Percentiles rank a stretch among this genome's conserved stretches.
phyloP scores from a whole-genome alignment of 2,888 invertebrate genomes.

The Atrina japonica region DNA sequence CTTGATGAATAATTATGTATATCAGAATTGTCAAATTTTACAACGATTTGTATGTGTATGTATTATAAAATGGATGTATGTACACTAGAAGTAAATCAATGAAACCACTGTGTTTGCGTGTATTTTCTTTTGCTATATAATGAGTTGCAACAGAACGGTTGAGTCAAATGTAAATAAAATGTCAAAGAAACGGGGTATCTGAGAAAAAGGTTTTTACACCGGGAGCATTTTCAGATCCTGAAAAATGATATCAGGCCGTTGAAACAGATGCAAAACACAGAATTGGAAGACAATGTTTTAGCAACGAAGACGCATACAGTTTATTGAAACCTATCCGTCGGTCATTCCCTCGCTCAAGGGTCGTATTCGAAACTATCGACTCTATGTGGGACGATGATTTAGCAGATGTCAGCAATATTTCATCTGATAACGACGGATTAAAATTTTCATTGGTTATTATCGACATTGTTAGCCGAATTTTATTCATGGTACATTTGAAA shows the following conservation, averaged over 20 bases:
- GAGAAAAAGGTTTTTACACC: slow-evolving; percentile 3
- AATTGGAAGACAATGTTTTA: background rate
- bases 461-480: slow-evolving; percentile 22
- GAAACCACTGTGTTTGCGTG: no score
- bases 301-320: no score
- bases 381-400: slow-evolving; percentile 37
- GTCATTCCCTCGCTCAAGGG: slow-evolving; percentile 12
- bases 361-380: slow-evolving; percentile 28
- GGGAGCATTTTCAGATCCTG: background rate
- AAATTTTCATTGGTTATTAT: slow-evolving; percentile 16
- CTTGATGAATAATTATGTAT: no score
- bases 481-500: slow-evolving; percentile 15
- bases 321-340: background rate
- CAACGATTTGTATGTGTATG: no score
- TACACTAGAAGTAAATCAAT: no score
- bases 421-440: no score
- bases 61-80: no score
- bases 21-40: no score
- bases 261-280: slow-evolving; percentile 19
- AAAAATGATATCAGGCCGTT: slow-evolving; percentile 13
- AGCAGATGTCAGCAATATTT: slow-evolving; percentile 39
- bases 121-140: no score
- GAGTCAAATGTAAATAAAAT: background rate
- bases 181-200: slow-evolving; percentile 19
- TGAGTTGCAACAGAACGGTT: no score